phyloP scores from a whole-genome alignment of 2,113 vertebrate species.

The Crotalus viridis region DNA sequence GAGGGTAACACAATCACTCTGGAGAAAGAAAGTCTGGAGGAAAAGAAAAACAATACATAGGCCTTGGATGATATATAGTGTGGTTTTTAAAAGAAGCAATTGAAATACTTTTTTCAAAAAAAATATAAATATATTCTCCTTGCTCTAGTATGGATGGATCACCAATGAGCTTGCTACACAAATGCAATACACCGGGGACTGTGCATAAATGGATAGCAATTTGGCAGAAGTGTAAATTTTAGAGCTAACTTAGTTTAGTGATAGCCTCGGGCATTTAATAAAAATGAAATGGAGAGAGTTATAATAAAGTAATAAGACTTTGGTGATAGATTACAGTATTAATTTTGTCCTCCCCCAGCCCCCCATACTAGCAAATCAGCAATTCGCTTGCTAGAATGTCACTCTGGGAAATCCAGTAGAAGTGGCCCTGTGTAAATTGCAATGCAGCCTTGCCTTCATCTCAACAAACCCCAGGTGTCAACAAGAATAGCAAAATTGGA shows the following conservation, averaged over 20 bases:
- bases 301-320: slow-evolving; percentile 33
- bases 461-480: slow-evolving; percentile 28
- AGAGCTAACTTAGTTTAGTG: slow-evolving; percentile 18
- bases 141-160: neutral
- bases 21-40: neutral
- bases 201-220: slow-evolving; percentile 24
- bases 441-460: neutral
- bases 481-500: slow-evolving; percentile 35
- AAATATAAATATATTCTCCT: neutral
- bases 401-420: neutral
- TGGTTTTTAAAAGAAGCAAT: neutral
- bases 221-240: slow-evolving; percentile 29
- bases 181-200: slow-evolving; percentile 7
- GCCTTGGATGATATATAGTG: neutral
- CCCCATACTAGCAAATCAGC: neutral
- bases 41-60: neutral
- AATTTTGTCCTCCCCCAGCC: neutral
- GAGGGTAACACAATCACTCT: neutral
- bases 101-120: neutral
- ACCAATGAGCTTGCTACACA: slow-evolving; percentile 12
- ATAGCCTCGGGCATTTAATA: slow-evolving; percentile 25
- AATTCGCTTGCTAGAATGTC: neutral
- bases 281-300: slow-evolving; percentile 19
- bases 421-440: slow-evolving; percentile 19
- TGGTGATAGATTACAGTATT: slow-evolving; percentile 24